phyloP scores from a whole-genome alignment of 2,113 vertebrate species.

The Notarius quadriscutis region DNA sequence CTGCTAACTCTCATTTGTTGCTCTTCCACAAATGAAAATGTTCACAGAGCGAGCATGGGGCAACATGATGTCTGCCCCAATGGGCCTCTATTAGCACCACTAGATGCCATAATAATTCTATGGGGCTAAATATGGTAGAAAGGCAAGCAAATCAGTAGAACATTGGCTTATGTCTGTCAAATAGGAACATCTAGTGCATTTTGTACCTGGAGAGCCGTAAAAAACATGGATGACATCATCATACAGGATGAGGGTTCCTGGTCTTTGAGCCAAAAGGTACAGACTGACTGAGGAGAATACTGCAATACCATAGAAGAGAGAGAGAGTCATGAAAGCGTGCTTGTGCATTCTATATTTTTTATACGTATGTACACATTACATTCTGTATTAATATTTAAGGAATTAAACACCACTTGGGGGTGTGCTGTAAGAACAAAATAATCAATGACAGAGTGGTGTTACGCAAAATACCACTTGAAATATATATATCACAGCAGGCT shows the following conservation, averaged over 20 bases:
- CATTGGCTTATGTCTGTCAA: background rate
- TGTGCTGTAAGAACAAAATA: background rate
- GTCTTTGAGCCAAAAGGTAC: constrained; percentile 87
- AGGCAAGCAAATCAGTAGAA: background rate
- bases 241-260: constrained; percentile 92
- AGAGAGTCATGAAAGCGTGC: background rate
- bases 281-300: constrained; percentile 93
- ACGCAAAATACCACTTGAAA: no score
- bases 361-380: background rate
- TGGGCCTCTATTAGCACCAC: background rate
- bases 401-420: background rate
- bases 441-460: no score
- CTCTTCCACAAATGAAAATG: background rate
- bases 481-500: no score
- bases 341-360: background rate
- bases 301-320: constrained; percentile 54
- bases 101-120: background rate
- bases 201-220: constrained; percentile 87
- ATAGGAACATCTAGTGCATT: background rate
- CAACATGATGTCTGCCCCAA: background rate
- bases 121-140: background rate
- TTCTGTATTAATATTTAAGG: background rate
- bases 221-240: constrained; percentile 93
- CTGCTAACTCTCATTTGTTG: background rate
- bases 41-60: background rate